A percentile compares a stretch with the other conserved stretches of the same genome.
These are phyloP conservation scores for Teleogryllus oceanicus DNA, from an alignment of 2,888 invertebrate species.

Conservation along the genomic window DNA sequence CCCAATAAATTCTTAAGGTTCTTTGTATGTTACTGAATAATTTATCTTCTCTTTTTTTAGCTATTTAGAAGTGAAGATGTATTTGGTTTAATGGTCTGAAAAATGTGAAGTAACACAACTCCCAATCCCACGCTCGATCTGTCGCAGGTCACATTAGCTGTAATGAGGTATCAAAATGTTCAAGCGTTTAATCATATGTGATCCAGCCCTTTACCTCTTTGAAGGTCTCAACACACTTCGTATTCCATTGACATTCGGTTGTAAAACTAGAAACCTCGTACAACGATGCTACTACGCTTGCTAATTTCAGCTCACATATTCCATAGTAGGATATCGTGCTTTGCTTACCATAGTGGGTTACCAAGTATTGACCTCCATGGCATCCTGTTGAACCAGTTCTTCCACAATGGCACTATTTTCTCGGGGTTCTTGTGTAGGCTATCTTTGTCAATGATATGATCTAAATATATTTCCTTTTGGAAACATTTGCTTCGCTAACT, in stretches of 20 bases:
- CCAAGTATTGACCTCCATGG: conserved; percentile 41
- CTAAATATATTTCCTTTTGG: conserved; percentile 40
- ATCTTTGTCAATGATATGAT: conserved; percentile 42
- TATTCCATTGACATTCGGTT: conserved; percentile 39
- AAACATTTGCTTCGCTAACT: conserved; percentile 42
- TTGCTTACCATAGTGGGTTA: conserved; percentile 21
- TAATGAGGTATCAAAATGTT: conserved; percentile 37
- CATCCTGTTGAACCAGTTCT: conserved; percentile 39
- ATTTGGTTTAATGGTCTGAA: conserved; percentile 20
- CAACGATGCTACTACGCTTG: conserved; percentile 32
- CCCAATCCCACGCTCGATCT: conserved; percentile 36
- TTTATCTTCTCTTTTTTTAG: conserved; percentile 21
- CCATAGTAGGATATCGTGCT: conserved; percentile 46
- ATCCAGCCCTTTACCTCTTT: conserved; percentile 41
- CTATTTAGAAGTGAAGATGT: conserved; percentile 25
- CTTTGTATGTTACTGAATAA: conserved; percentile 23
- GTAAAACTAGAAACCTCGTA: conserved; percentile 38
- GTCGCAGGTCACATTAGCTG: conserved; percentile 38
- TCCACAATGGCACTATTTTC: conserved; percentile 43
- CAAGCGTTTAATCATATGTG: conserved; percentile 35
- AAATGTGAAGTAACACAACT: conserved; percentile 30
- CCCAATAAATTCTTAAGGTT: conserved; percentile 12
- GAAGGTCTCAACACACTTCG: conserved; percentile 41
- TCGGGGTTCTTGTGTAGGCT: conserved; percentile 42
- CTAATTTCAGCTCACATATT: conserved; percentile 42